These are phyloP conservation scores for Ephialtes manifestator DNA, from an alignment of 2,888 invertebrate species.

Conservation along the genomic window DNA sequence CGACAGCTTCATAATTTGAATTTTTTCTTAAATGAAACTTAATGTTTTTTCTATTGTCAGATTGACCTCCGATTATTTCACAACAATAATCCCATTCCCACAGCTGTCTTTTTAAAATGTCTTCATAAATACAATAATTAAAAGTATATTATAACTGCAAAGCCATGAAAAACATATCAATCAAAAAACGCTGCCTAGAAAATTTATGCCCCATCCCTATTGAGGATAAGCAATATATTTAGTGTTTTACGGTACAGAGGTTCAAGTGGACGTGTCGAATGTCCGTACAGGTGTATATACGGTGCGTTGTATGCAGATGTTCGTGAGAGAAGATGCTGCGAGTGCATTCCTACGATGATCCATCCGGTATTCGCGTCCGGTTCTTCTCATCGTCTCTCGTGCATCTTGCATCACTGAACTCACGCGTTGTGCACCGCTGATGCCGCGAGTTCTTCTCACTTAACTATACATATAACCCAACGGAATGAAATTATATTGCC, in stretches of 20 bases:
- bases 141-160: neutral
- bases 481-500: constrained; percentile 57
- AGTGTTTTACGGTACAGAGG: constrained; percentile 5
- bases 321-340: constrained; percentile 41
- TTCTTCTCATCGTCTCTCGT: constrained; percentile 56
- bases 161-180: neutral
- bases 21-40: no score
- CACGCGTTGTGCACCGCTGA: constrained; percentile 28
- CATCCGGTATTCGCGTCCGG: constrained; percentile 65
- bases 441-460: constrained; percentile 23
- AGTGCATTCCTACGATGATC: constrained; percentile 63
- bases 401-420: constrained; percentile 61
- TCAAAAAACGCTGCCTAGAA: neutral
- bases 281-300: neutral
- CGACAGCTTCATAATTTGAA: no score
- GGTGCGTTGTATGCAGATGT: constrained; percentile 4
- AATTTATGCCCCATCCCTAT: neutral
- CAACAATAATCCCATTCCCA: neutral
- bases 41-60: neutral
- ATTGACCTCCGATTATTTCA: neutral
- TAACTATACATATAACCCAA: constrained; percentile 40
- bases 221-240: neutral
- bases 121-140: neutral
- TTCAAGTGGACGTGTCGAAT: neutral
- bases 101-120: neutral